Conservation (phyloP, 2,888 invertebrate species). For the Drosophila fulvimacula region DNA sequence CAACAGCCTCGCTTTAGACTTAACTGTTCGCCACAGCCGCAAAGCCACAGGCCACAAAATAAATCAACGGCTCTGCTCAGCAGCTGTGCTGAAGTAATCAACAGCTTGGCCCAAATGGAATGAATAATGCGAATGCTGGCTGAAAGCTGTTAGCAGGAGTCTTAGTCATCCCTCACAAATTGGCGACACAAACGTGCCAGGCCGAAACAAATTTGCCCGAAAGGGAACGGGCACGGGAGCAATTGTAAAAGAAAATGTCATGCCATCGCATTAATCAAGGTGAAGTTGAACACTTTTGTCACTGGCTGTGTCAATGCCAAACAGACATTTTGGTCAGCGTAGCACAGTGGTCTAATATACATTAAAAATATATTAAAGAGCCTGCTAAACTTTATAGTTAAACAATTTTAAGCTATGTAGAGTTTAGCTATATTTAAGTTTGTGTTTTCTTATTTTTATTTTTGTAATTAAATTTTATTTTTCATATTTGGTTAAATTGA, state of each 20-base stretch:
- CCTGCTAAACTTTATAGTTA: neutral
- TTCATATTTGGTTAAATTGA: accelerated
- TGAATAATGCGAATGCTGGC: slow-evolving; percentile 42
- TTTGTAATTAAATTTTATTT: neutral
- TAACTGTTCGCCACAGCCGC: slow-evolving; percentile 26
- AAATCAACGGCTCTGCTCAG: slow-evolving; percentile 41
- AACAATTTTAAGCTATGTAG: neutral
- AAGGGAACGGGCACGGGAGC: neutral
- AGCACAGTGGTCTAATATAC: slow-evolving; percentile 20
- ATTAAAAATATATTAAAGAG: neutral
- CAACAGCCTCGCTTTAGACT: slow-evolving; percentile 11
- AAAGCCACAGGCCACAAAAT: slow-evolving; percentile 33
- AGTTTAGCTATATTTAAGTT: neutral
- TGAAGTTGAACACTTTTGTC: slow-evolving; percentile 54
- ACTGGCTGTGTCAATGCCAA: slow-evolving; percentile 35
- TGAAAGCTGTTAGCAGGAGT: slow-evolving; percentile 13
- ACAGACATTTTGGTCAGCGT: slow-evolving; percentile 34
- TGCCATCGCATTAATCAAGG: slow-evolving; percentile 71
- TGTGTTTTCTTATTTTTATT: neutral
- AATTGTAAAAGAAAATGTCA: slow-evolving; percentile 22
- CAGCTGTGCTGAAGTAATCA: slow-evolving; percentile 48
- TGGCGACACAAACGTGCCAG: slow-evolving; percentile 28
- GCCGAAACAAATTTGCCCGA: slow-evolving; percentile 21
- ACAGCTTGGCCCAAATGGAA: slow-evolving; percentile 52
- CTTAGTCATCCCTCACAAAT: slow-evolving; percentile 17